Percentiles rank a stretch among this genome's conserved stretches.
These are phyloP conservation scores for Phalera bucephala DNA, from an alignment of 2,888 invertebrate species.

Conservation along the genomic window DNA sequence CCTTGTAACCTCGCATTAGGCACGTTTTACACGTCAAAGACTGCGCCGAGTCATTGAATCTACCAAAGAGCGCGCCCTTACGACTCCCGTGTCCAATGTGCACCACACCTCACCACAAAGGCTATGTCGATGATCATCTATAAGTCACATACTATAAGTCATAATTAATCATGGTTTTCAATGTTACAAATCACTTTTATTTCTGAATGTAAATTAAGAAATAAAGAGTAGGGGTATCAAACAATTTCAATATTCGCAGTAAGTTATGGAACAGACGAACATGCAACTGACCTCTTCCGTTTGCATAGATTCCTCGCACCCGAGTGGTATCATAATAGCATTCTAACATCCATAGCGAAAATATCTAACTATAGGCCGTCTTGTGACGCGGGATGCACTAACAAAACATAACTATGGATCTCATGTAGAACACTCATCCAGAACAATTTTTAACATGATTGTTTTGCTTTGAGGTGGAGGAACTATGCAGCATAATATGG, in stretches of 20 bases:
- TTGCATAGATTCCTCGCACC: constrained; percentile 59
- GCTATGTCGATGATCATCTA: neutral
- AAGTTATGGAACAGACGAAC: neutral
- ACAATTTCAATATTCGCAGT: no score
- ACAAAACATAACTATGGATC: constrained; percentile 56
- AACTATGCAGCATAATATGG: constrained; percentile 42
- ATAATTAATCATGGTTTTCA: no score
- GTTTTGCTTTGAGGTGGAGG: constrained; percentile 44
- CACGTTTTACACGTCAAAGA: no score
- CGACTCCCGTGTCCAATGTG: neutral
- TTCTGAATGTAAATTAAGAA: no score
- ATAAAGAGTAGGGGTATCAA: no score
- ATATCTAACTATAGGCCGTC: constrained; percentile 59
- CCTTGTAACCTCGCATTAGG: no score
- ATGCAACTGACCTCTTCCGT: constrained; percentile 49
- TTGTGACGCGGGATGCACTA: constrained; percentile 70
- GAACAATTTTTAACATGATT: constrained; percentile 67
- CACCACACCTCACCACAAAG: neutral
- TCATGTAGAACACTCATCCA: constrained; percentile 63
- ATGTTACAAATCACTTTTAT: no score
- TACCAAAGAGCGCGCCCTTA: no score
- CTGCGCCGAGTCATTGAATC: no score
- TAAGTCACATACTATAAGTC: no score
- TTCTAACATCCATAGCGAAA: constrained; percentile 64
- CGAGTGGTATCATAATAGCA: constrained; percentile 39